Evolutionary conservation across 2,797 vertebrate species (phyloP).

Genomic region (Rhinichthys osculus): DNA sequence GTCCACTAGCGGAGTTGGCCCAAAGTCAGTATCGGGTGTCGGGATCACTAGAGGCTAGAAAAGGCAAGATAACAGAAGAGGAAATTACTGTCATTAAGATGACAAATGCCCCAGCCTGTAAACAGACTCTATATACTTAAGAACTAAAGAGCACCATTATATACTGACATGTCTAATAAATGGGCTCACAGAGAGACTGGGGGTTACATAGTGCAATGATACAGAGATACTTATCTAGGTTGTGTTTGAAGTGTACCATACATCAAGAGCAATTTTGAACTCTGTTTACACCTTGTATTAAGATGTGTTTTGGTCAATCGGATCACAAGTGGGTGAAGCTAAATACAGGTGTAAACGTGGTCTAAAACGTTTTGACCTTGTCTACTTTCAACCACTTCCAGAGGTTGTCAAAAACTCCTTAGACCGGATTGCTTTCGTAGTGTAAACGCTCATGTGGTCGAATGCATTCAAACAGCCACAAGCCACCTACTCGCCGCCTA

Average conservation of each 20-base stretch:
- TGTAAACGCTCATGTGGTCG: not conserved
- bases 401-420: not conserved
- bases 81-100: conserved; percentile 72
- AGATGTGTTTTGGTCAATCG: not conserved
- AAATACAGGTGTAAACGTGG: not conserved
- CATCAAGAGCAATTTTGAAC: not conserved
- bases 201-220: conserved; percentile 39
- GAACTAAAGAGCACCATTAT: conserved; percentile 70
- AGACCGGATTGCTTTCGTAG: not conserved
- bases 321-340: not conserved
- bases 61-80: conserved; percentile 72
- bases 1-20: conserved; percentile 75
- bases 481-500: not conserved
- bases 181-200: conserved; percentile 47
- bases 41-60: conserved; percentile 56
- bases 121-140: conserved; percentile 62
- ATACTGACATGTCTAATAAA: conserved; percentile 71
- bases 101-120: conserved; percentile 64
- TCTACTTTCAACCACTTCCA: not conserved
- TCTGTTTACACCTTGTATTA: not conserved
- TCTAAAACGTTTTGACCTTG: not conserved
- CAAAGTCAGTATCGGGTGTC: conserved; percentile 57
- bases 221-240: conserved; percentile 34
- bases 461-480: not conserved
- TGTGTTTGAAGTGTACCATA: conserved; percentile 6